Percentiles rank a stretch among this genome's conserved stretches.
These are phyloP conservation scores for Matsumurasca onukii DNA, from an alignment of 1,140 invertebrate genomes.

Conservation along the genomic window DNA sequence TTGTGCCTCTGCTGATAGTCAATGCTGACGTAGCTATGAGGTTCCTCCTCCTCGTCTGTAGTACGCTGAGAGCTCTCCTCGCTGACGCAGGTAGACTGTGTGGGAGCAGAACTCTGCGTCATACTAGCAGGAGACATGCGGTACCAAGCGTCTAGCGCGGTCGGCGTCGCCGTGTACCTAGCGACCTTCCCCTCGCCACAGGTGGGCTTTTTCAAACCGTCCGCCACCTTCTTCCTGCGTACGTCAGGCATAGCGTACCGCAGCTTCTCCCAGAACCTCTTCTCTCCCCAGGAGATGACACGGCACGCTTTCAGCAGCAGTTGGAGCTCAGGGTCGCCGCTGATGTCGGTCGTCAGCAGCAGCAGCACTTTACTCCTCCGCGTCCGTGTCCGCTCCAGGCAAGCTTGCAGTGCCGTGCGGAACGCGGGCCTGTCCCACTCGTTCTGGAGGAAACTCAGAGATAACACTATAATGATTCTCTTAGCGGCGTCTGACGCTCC, in stretches of 20 bases:
- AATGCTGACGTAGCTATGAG: conserved; percentile 49
- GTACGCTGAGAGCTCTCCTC: conserved; percentile 59
- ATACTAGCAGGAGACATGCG: conserved; percentile 46
- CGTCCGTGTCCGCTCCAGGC: conserved; percentile 50
- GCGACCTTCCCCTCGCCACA: conserved; percentile 46
- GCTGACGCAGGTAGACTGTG: conserved; percentile 63
- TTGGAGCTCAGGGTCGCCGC: conserved; percentile 78
- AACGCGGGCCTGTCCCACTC: conserved; percentile 75
- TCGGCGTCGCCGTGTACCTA: conserved; percentile 58
- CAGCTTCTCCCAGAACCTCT: conserved; percentile 87
- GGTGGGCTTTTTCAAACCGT: conserved; percentile 30
- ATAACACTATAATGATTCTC: conserved; percentile 70
- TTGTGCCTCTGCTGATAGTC: conserved; percentile 47
- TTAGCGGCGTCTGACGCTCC: conserved; percentile 74
- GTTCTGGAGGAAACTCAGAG: conserved; percentile 68
- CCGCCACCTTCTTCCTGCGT: conserved; percentile 31
- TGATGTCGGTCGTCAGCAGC: conserved; percentile 63
- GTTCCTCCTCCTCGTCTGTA: conserved; percentile 58
- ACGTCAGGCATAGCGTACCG: conserved; percentile 84
- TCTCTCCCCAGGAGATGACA: conserved; percentile 82
- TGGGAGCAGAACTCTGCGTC: conserved; percentile 53
- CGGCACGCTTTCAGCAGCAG: conserved; percentile 81
- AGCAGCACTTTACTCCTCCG: conserved; percentile 73
- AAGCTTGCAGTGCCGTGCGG: conserved; percentile 65
- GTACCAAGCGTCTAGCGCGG: conserved; percentile 53